Evolutionary conservation across 2,888 invertebrate species (phyloP).

Genomic region (Drosophila aldrichi): DNA sequence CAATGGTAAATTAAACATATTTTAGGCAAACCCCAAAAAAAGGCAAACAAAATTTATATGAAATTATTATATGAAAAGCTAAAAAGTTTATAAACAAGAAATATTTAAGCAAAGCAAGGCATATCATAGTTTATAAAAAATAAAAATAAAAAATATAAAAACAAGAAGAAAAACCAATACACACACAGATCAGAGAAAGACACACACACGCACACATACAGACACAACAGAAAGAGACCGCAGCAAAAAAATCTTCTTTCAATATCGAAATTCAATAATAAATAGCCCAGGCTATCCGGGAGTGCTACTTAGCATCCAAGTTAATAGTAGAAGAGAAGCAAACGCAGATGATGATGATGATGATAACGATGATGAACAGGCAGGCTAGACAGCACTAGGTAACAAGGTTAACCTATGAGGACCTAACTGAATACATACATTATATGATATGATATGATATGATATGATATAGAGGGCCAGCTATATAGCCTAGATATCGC

Average conservation of each 20-base stretch:
- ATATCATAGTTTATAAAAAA: conserved; percentile 94
- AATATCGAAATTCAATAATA: conserved; percentile 35
- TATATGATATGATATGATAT: conserved; percentile 53
- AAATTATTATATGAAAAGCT: conserved; percentile 62
- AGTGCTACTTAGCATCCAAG: conserved; percentile 23
- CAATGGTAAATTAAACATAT: conserved; percentile 64
- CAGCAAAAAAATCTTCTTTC: conserved; percentile 20
- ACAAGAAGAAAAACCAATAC: conserved; percentile 24
- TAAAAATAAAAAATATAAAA: conserved; percentile 11
- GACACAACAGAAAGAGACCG: conserved; percentile 12
- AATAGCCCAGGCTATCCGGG: conserved; percentile 23
- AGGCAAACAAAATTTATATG: conserved; percentile 67
- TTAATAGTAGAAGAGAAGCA: not conserved
- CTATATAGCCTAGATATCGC: conserved; percentile 68
- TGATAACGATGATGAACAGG: not conserved
- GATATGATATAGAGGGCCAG: conserved; percentile 55
- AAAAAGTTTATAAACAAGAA: conserved; percentile 58
- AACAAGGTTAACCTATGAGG: conserved; percentile 35
- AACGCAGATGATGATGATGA: not conserved
- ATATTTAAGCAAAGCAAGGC: conserved; percentile 87
- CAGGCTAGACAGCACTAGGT: conserved; percentile 44
- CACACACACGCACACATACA: conserved; percentile 29
- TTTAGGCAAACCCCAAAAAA: conserved; percentile 81
- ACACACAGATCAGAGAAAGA: conserved; percentile 22
- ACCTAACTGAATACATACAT: conserved; percentile 38